Evolutionary conservation across 2,797 vertebrate species (phyloP).

Genomic region (Eulemur rubriventer): DNA sequence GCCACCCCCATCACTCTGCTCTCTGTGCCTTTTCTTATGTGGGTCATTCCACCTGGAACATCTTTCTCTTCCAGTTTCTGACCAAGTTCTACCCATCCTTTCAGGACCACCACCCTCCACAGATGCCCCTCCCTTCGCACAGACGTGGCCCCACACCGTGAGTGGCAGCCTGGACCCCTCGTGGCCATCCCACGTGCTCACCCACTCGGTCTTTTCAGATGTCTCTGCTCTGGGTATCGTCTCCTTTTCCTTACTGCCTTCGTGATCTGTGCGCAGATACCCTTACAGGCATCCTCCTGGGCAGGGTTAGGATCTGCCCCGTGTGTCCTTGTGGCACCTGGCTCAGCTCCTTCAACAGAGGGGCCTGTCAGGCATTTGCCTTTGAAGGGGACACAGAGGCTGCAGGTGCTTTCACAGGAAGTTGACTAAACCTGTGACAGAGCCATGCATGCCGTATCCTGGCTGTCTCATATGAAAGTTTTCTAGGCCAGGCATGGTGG

Average conservation of each 20-base stretch:
- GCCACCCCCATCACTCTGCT: accelerated
- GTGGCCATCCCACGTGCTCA: accelerated
- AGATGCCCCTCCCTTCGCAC: background rate
- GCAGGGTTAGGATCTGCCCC: background rate
- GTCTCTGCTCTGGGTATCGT: accelerated
- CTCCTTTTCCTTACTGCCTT: background rate
- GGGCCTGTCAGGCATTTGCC: background rate
- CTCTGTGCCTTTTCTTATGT: background rate
- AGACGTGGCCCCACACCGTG: accelerated
- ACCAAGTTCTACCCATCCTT: background rate
- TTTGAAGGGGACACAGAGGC: background rate
- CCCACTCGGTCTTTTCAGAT: background rate
- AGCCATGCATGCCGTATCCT: background rate
- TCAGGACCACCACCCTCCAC: background rate
- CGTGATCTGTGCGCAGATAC: background rate
- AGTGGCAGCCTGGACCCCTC: accelerated
- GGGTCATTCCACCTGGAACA: background rate
- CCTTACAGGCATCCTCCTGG: background rate
- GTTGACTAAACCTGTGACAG: background rate
- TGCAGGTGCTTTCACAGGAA: background rate
- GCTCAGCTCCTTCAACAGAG: background rate
- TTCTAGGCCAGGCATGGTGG: background rate
- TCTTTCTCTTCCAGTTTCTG: background rate
- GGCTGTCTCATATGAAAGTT: background rate
- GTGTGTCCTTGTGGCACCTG: accelerated